phyloP scores from a whole-genome alignment of 2,113 vertebrate genomes.

The Ammospiza nelsoni region DNA sequence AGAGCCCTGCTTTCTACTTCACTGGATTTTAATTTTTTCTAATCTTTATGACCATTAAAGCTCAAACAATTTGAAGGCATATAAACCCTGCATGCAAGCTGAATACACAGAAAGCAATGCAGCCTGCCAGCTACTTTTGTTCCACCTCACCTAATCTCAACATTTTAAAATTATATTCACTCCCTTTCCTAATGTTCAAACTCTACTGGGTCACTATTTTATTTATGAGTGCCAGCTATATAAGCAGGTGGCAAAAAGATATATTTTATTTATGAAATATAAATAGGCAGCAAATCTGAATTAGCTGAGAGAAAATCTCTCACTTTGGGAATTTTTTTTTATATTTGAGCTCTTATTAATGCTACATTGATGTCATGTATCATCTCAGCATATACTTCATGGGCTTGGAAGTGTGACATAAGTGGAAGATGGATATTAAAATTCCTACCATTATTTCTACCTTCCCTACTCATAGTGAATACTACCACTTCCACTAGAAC shows the following conservation, averaged over 20 bases:
- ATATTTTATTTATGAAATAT: constrained; percentile 34
- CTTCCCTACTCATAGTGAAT: not conserved
- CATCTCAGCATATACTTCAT: not conserved
- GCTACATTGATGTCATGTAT: not conserved
- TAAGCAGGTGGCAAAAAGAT: not conserved
- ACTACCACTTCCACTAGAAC: not conserved
- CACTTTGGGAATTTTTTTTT: not conserved
- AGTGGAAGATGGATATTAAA: constrained; percentile 14
- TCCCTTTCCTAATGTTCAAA: not conserved
- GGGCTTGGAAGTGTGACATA: not conserved
- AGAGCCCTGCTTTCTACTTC: not conserved
- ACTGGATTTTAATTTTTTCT: constrained; percentile 20
- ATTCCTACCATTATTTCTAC: not conserved
- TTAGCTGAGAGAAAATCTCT: not conserved
- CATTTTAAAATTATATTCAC: not conserved
- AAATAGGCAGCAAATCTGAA: constrained; percentile 33
- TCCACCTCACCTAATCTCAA: not conserved
- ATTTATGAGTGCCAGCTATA: not conserved
- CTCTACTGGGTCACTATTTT: not conserved
- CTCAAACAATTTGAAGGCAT: not conserved
- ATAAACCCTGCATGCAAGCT: not conserved
- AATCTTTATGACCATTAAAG: not conserved
- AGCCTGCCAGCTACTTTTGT: not conserved
- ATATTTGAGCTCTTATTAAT: constrained; percentile 20
- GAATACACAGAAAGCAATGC: not conserved